Conservation (phyloP, 2,797 vertebrate species). For the Sardinella longiceps region DNA sequence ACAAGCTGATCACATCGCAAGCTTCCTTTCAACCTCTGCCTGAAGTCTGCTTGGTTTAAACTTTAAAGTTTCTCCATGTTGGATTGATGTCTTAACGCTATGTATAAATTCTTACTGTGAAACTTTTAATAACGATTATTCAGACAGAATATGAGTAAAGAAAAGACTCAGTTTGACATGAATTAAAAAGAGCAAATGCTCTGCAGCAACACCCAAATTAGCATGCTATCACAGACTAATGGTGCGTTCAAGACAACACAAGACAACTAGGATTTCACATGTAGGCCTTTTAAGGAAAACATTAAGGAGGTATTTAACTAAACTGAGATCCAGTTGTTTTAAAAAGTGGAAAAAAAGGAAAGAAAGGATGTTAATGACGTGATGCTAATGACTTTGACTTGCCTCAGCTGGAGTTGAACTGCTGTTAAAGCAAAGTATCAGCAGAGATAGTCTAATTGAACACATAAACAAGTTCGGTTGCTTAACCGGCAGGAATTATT, state of each 20-base stretch:
- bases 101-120: no score
- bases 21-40: background rate
- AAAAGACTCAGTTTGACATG: no score
- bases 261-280: no score
- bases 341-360: background rate
- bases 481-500: constrained; percentile 15
- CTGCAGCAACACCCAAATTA: no score
- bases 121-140: no score
- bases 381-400: background rate
- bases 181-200: no score
- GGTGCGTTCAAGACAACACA: no score
- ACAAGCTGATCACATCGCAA: background rate
- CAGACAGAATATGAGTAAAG: no score
- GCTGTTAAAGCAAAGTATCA: background rate
- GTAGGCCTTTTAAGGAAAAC: background rate
- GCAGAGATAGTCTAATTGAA: background rate
- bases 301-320: background rate
- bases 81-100: background rate
- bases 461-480: background rate
- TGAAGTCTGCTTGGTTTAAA: background rate
- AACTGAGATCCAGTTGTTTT: background rate
- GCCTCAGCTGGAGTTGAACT: constrained; percentile 3
- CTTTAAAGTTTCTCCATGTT: no score
- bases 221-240: no score
- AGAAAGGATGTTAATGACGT: no score